A percentile compares a stretch with the other conserved stretches of the same genome.
phyloP scores from a whole-genome alignment of 2,797 vertebrate genomes.

The Leuciscus waleckii region DNA sequence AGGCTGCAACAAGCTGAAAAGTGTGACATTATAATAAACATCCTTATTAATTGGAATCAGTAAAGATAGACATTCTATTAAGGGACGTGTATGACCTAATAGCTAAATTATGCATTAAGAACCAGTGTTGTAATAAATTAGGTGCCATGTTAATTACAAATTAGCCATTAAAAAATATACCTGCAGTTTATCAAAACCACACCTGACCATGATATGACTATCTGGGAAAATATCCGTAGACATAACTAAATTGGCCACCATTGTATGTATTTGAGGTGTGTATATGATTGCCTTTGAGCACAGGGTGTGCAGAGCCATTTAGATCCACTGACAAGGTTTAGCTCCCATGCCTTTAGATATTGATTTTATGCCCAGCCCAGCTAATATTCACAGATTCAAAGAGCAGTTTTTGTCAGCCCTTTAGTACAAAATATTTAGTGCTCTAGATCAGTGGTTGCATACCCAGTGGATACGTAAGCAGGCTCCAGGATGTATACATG shows the following conservation, averaged over 20 bases:
- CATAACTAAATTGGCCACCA: neutral
- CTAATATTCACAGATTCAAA: slow-evolving; percentile 18
- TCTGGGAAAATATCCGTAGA: neutral
- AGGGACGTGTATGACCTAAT: neutral
- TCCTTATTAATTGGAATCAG: neutral
- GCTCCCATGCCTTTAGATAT: slow-evolving; percentile 64
- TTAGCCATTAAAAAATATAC: neutral
- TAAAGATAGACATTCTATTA: neutral
- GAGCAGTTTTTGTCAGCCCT: slow-evolving; percentile 26
- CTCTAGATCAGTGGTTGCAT: neutral
- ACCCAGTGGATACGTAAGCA: neutral
- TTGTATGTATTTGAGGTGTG: slow-evolving; percentile 1
- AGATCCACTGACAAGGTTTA: slow-evolving; percentile 66
- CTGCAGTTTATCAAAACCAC: slow-evolving; percentile 3
- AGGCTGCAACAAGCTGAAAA: neutral
- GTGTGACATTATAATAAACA: neutral
- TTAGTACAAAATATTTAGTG: slow-evolving; percentile 18
- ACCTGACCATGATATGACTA: neutral
- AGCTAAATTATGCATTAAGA: neutral
- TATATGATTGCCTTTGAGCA: slow-evolving; percentile 10
- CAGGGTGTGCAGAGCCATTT: slow-evolving; percentile 67
- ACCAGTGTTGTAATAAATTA: neutral
- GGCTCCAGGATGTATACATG: neutral
- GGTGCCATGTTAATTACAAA: neutral
- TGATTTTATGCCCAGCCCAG: slow-evolving; percentile 47